A percentile compares a stretch with the other conserved stretches of the same genome.
Conservation (phyloP, 2,797 vertebrate genomes). For the Rhynchonycteris naso region DNA sequence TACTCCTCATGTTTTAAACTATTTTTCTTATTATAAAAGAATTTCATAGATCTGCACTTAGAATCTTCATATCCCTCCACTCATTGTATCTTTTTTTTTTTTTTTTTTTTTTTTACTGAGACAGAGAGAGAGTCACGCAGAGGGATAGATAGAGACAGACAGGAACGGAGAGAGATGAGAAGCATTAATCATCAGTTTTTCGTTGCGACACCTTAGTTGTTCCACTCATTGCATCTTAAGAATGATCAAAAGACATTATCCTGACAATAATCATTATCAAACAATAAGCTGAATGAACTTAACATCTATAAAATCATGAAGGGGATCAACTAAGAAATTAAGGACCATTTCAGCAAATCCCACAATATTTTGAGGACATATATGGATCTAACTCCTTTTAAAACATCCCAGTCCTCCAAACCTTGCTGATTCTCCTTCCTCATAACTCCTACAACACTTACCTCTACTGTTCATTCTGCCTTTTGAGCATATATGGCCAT, state of each 20-base stretch:
- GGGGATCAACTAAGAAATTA: background rate
- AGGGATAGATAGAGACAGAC: too few relatives aligned
- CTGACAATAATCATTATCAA: background rate
- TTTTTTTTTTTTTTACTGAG: too few relatives aligned
- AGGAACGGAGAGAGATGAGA: too few relatives aligned
- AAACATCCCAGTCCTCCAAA: background rate
- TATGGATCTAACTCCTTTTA: background rate
- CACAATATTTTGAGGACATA: background rate
- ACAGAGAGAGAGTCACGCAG: too few relatives aligned
- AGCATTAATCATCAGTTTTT: too few relatives aligned
- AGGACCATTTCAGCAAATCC: background rate
- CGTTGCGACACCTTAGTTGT: too few relatives aligned
- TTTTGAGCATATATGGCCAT: background rate
- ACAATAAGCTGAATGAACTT: background rate
- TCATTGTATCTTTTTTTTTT: background rate
- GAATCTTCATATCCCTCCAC: background rate
- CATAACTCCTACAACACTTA: background rate
- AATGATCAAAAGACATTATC: background rate
- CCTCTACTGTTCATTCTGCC: background rate
- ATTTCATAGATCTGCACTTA: background rate
- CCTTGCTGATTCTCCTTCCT: background rate
- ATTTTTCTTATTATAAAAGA: background rate
- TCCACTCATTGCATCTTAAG: background rate
- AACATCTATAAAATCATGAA: background rate
- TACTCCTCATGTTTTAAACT: constrained; percentile 17